Base-by-base conservation (phyloP, 2,888 invertebrate species). In the Labia minor region DNA sequence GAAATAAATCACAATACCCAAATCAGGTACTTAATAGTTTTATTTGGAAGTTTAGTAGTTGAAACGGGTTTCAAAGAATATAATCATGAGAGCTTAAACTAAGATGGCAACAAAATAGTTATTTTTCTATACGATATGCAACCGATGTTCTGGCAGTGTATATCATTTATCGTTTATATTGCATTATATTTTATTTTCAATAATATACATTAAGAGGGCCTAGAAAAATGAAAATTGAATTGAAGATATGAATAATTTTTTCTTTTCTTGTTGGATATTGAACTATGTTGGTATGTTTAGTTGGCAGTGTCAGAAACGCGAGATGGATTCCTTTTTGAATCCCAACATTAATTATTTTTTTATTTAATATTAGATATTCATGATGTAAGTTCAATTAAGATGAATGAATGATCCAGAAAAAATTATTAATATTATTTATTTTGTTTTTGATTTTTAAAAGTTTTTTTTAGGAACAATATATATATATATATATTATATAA, bases 51-150 rank as follows among this genome's bases (percentile, higher is more conserved):
- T 49, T 14, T 3, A 49, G n/a, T n/a, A n/a, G n/a, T n/a, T n/a
- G n/a, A n/a, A n/a, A n/a, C n/a, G n/a, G n/a, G n/a, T n/a, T n/a
- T n/a, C n/a, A n/a, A n/a, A n/a, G n/a, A n/a, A n/a, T n/a, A n/a
- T n/a, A n/a, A n/a, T n/a, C n/a, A n/a, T n/a, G n/a, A n/a, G 14
- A 4, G 14, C 49, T 49, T 49, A 33, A 33, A 33, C 6, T 49
- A 49, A 16, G 49, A 49, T 49, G 49, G 49, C 49, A 49, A 49
- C 49, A 49, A 49, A 49, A n/a, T n/a, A n/a, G n/a, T n/a, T n/a
- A n/a, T n/a, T n/a, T n/a, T n/a, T n/a, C n/a, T n/a, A 49, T 49
- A 49, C 3, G 49, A 49, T 49, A 10, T 49, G 49, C n/a, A 49
- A 14, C 49, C n/a, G 4, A 16, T 49, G 49, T 49, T 49, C 49